Evolutionary conservation across 1,140 invertebrate species (phyloP).

Genomic region (Drosophila eugracilis): DNA sequence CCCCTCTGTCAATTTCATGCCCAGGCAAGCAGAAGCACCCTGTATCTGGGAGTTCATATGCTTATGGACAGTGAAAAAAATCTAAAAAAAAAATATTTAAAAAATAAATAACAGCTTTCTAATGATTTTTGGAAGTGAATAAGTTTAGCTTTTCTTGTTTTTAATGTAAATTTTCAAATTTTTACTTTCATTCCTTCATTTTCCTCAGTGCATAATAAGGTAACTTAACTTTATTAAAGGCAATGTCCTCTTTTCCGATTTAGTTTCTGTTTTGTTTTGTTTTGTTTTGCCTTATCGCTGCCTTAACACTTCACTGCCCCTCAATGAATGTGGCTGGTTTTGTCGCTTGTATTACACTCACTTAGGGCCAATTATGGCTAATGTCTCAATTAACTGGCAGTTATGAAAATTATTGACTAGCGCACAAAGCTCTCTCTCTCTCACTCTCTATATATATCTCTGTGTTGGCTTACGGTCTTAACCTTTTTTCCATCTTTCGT

Average conservation of each 20-base stretch:
- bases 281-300: constrained; percentile 33
- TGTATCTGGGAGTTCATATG: constrained; percentile 47
- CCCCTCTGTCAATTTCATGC: constrained; percentile 58
- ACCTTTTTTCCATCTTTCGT: constrained; percentile 33
- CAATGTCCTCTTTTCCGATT: constrained; percentile 38
- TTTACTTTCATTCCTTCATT: neutral
- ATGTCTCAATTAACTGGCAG: constrained; percentile 80
- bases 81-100: neutral
- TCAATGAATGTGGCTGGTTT: constrained; percentile 42
- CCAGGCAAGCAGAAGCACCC: constrained; percentile 56
- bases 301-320: constrained; percentile 70
- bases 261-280: constrained; percentile 26
- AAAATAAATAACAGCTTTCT: too few species aligned
- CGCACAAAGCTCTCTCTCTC: constrained; percentile 23
- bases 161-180: too few species aligned
- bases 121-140: too few species aligned
- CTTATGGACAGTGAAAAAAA: neutral
- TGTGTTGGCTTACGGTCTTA: constrained; percentile 40
- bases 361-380: constrained; percentile 77
- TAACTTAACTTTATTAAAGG: constrained; percentile 30
- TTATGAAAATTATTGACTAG: constrained; percentile 81
- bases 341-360: constrained; percentile 68
- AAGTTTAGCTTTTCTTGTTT: too few species aligned
- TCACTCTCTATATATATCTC: too few species aligned
- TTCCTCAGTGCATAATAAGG: neutral